Evolutionary conservation across 2,113 vertebrate species (phyloP).

Genomic region (Sphaerodactylus townsendi): DNA sequence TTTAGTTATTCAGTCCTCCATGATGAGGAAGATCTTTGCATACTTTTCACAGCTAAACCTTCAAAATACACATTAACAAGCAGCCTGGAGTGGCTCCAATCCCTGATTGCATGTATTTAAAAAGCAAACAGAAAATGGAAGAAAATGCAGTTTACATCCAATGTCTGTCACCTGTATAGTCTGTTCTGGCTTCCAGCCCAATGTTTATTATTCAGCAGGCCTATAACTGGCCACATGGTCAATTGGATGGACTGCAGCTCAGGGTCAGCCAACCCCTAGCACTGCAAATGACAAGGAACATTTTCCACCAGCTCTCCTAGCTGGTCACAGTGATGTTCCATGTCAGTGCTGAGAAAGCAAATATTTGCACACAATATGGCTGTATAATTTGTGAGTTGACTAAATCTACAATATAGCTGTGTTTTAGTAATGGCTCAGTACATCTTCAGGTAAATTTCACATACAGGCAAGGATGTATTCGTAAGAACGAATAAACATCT

Average conservation of each 20-base stretch:
- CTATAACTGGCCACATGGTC: background rate
- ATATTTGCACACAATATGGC: no score
- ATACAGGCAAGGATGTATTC: no score
- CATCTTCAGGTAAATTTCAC: no score
- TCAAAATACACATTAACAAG: background rate
- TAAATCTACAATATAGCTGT: no score
- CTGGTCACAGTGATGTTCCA: background rate
- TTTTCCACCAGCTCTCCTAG: background rate
- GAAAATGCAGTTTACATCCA: no score
- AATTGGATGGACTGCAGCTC: background rate
- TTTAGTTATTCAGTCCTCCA: background rate
- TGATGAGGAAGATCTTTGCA: background rate
- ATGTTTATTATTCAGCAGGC: background rate
- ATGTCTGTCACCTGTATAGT: background rate
- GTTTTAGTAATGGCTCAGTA: no score
- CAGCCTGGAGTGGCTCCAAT: background rate
- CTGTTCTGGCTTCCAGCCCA: background rate
- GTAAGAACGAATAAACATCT: no score
- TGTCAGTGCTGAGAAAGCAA: no score
- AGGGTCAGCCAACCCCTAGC: background rate
- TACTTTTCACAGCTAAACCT: background rate
- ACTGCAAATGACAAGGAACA: background rate
- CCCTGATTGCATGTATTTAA: background rate
- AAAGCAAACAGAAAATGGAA: background rate
- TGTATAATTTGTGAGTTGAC: no score